Percentiles rank a stretch among this genome's conserved stretches.
Conservation (phyloP, 1,140 invertebrate genomes). For the Arctopsyche grandis region DNA sequence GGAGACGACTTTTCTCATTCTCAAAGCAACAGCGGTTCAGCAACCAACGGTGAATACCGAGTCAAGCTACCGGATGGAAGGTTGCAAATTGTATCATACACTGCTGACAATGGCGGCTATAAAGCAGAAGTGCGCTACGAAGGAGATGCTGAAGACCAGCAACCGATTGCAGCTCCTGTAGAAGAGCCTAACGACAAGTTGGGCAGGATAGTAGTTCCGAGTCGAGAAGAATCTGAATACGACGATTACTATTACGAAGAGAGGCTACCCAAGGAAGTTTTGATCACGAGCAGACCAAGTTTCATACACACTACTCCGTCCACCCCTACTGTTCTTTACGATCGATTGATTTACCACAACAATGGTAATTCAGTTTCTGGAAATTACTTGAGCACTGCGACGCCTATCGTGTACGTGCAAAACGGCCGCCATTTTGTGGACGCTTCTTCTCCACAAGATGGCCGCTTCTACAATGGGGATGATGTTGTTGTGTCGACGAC, state of each 20-base stretch:
- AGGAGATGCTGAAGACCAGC: not conserved
- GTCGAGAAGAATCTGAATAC: conserved; percentile 49
- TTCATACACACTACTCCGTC: conserved; percentile 40
- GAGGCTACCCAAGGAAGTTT: conserved; percentile 43
- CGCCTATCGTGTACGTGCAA: conserved; percentile 39
- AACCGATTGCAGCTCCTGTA: not conserved
- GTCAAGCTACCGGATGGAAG: conserved; percentile 80
- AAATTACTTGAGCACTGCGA: conserved; percentile 34
- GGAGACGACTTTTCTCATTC: conserved; percentile 70
- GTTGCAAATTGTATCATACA: conserved; percentile 71
- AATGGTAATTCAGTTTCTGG: not conserved
- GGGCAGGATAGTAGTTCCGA: conserved; percentile 52
- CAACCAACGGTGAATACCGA: conserved; percentile 74
- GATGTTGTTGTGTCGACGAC: conserved; percentile 37
- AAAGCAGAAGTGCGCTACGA: conserved; percentile 68
- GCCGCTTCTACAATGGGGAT: not conserved
- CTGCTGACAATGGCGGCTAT: conserved; percentile 68
- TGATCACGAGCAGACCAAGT: conserved; percentile 51
- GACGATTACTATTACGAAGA: conserved; percentile 43
- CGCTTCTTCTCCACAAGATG: not conserved
- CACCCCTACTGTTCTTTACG: conserved; percentile 38
- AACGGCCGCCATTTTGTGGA: not conserved
- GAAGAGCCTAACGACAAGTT: conserved; percentile 27
- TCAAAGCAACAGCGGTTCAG: conserved; percentile 65
- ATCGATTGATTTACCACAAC: conserved; percentile 35